A percentile compares a stretch with the other conserved stretches of the same genome.
phyloP scores from a whole-genome alignment of 2,113 vertebrate genomes.

The Gallinago jamesoni region DNA sequence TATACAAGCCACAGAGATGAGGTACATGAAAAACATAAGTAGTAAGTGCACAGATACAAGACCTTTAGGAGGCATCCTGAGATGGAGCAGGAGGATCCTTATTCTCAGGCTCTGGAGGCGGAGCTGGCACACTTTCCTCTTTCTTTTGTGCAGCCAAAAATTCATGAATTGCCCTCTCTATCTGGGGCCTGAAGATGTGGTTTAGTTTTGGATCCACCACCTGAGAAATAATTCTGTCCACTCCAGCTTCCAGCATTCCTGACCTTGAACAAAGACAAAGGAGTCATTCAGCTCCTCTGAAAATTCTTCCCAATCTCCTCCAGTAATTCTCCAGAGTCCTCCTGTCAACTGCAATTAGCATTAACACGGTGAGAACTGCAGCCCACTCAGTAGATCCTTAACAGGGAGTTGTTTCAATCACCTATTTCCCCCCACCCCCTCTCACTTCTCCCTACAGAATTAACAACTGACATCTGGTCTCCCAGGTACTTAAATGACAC shows the following conservation, averaged over 20 bases:
- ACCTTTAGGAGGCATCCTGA: slow-evolving; percentile 88
- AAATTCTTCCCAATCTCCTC: slow-evolving; percentile 46
- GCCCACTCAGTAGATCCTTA: slow-evolving; percentile 46
- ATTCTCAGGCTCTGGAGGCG: slow-evolving; percentile 82
- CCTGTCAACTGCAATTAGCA: slow-evolving; percentile 81
- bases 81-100: slow-evolving; percentile 79
- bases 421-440: slow-evolving; percentile 11
- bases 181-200: slow-evolving; percentile 92
- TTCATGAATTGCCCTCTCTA: slow-evolving; percentile 93
- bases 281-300: slow-evolving; percentile 73
- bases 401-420: slow-evolving; percentile 15
- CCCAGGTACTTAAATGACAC: slow-evolving; percentile 49
- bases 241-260: slow-evolving; percentile 91
- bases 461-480: slow-evolving; percentile 46
- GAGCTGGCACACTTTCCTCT: slow-evolving; percentile 78
- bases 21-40: not conserved
- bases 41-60: not conserved
- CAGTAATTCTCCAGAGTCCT: slow-evolving; percentile 47
- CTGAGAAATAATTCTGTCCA: slow-evolving; percentile 96
- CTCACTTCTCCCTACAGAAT: slow-evolving; percentile 20
- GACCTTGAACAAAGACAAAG: slow-evolving; percentile 89
- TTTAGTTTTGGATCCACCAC: slow-evolving; percentile 89
- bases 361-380: slow-evolving; percentile 28
- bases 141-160: slow-evolving; percentile 84
- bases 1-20: not conserved